These are phyloP conservation scores for Tetropium fuscum DNA, from an alignment of 2,888 invertebrate genomes.

Conservation along the genomic window DNA sequence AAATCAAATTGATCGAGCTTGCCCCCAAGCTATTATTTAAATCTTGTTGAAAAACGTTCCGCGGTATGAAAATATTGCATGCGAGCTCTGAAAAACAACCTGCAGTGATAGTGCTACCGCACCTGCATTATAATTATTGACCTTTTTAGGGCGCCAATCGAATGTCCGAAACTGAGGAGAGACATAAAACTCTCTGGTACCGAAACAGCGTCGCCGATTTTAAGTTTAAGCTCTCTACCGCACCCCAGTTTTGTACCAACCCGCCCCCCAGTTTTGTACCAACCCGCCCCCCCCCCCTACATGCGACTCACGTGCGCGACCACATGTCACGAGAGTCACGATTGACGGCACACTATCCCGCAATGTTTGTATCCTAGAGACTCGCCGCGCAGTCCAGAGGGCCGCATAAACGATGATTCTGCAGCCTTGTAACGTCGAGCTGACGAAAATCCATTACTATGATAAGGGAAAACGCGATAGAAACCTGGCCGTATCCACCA, in stretches of 20 bases:
- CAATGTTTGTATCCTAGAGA: slow-evolving; percentile 33
- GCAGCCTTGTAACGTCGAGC: slow-evolving; percentile 54
- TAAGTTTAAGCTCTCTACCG: not conserved
- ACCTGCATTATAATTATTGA: slow-evolving; percentile 15
- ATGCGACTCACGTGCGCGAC: not conserved
- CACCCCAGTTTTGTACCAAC: slow-evolving; percentile 7
- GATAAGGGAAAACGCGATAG: slow-evolving; percentile 49
- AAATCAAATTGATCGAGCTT: no score
- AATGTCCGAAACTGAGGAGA: not conserved
- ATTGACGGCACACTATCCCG: slow-evolving; percentile 10
- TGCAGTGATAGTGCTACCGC: slow-evolving; percentile 7
- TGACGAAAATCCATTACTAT: slow-evolving; percentile 62
- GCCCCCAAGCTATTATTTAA: no score
- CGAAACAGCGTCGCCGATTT: not conserved
- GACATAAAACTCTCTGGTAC: not conserved
- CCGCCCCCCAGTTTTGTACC: no score
- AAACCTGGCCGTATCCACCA: slow-evolving; percentile 50
- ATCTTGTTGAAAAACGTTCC: no score
- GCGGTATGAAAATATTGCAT: not conserved
- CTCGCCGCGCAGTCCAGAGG: not conserved
- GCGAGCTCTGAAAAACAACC: not conserved
- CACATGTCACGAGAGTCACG: slow-evolving; percentile 12
- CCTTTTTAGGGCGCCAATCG: not conserved
- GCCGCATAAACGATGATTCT: slow-evolving; percentile 45
- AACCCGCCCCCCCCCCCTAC: no score